Evolutionary conservation across 2,888 invertebrate species (phyloP).

Genomic region (Stegana nigrithorax): DNA sequence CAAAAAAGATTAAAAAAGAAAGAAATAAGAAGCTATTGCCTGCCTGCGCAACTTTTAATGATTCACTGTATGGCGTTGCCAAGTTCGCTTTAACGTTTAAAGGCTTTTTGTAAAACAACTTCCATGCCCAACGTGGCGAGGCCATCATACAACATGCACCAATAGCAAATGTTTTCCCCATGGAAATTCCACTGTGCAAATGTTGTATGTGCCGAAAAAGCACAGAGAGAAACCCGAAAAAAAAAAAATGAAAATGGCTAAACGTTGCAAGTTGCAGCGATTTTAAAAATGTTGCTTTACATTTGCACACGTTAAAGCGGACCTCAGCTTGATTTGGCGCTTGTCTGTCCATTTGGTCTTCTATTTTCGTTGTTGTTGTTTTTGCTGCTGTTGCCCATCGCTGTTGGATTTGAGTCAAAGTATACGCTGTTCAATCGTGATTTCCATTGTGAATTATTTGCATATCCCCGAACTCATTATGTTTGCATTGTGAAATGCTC

Average conservation of each 20-base stretch:
- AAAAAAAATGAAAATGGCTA: too few relatives aligned
- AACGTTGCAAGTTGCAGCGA: too few relatives aligned
- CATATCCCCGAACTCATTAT: conserved; percentile 55
- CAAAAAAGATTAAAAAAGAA: conserved; percentile 21
- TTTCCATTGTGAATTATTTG: conserved; percentile 52
- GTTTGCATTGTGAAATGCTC: conserved; percentile 47
- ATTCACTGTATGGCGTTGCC: conserved; percentile 11
- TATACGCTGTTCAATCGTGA: conserved; percentile 48
- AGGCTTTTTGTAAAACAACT: background rate
- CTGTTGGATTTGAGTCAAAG: background rate
- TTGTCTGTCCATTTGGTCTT: too few relatives aligned
- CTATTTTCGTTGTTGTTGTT: too few relatives aligned
- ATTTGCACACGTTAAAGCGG: too few relatives aligned
- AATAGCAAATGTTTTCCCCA: too few relatives aligned
- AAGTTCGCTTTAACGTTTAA: background rate
- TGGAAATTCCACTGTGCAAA: background rate
- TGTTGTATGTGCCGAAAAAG: too few relatives aligned
- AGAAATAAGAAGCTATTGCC: conserved; percentile 11
- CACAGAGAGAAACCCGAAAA: too few relatives aligned
- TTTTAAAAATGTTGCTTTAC: background rate
- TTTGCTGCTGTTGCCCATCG: background rate
- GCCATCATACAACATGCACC: too few relatives aligned
- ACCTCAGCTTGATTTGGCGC: too few relatives aligned
- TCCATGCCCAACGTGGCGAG: too few relatives aligned
- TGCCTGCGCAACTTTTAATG: too few relatives aligned